Evolutionary conservation across 2,888 invertebrate species (phyloP), one percentile per base, ranked within the genome.

Genomic region (Sarcophaga variegata): DNA sequence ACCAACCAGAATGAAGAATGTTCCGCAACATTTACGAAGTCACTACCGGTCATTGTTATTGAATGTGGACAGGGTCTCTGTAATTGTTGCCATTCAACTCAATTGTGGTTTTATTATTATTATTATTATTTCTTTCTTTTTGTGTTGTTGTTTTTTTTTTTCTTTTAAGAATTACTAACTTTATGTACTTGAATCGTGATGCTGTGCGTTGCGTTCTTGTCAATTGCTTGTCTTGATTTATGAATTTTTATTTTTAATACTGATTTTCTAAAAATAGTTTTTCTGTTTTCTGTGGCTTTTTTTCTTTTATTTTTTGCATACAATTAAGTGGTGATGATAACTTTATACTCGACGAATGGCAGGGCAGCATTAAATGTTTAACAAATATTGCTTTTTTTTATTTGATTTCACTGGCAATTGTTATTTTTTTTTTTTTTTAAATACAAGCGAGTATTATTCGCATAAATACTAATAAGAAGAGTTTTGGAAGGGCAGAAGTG

Each of bases 21-120:
- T 37, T 4, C 22, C 62, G 47, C 49, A 63, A 63, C 25, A 45
- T 17, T 70, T 64, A 75, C 59, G 63, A 82, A 76, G 76, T 70
- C 63, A 82, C 82, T 82, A 71, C 82, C 82, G 82, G 82, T 64
- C 82, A 76, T 71, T 71, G 63, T 69, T 63, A 60, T 75, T 67
- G 25, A 54, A 49, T 82, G 27, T 22, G 69, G 69, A 70, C 22
- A 70, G n/a, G 20, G n/a, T 62, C n/a, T 67, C 37, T 69, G 8
- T 27, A 22, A 54, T 22, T 14, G 60, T 60, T 47, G 54, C 54
- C 14, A 54, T 54, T 54, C 54, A 54, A 54, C 17, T 54, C 54
- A 54, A 54, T 54, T 54, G 54, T 3, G 8, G 60, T 62, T 49
- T 37, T 62, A 6, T 54, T 10, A 45, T 76, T 8, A 20, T 63